These are phyloP conservation scores for Cynoglossus semilaevis DNA, from an alignment of 2,113 vertebrate genomes.

Conservation along the genomic window DNA sequence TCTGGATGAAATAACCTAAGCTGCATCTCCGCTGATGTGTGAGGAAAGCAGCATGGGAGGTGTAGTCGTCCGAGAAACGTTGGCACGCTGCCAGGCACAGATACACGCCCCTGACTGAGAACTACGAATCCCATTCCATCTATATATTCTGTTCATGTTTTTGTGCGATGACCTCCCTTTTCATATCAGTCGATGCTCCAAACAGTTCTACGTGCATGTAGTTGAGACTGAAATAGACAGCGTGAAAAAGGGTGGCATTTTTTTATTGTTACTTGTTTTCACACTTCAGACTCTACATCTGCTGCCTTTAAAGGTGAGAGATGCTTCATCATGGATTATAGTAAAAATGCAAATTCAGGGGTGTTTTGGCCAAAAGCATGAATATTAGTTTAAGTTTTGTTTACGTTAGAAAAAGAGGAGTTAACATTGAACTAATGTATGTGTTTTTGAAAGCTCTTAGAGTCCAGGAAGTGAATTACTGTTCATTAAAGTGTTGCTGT, in stretches of 20 bases:
- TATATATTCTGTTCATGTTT: conserved; percentile 17
- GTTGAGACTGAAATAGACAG: too few species aligned
- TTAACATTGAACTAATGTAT: too few species aligned
- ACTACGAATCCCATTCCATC: conserved; percentile 64
- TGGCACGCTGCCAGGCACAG: neutral
- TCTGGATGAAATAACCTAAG: conserved; percentile 12
- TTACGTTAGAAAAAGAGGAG: too few species aligned
- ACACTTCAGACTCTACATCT: conserved; percentile 2
- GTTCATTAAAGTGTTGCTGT: too few species aligned
- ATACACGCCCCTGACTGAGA: conserved; percentile 17
- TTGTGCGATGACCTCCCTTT: conserved; percentile 31
- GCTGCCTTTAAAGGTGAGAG: neutral
- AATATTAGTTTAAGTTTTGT: too few species aligned
- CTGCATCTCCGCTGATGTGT: neutral
- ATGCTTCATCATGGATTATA: too few species aligned
- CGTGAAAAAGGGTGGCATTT: too few species aligned
- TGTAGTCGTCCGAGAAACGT: conserved; percentile 10
- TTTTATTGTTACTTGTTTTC: too few species aligned
- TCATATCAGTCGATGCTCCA: conserved; percentile 19
- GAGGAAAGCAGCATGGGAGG: conserved; percentile 7
- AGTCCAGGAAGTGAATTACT: too few species aligned
- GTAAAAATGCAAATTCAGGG: too few species aligned
- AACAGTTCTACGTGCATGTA: conserved; percentile 7
- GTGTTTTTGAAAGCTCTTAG: too few species aligned
- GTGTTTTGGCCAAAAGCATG: too few species aligned